Evolutionary conservation across 2,113 vertebrate genomes (phyloP).

Genomic region (Anguilla japonica): DNA sequence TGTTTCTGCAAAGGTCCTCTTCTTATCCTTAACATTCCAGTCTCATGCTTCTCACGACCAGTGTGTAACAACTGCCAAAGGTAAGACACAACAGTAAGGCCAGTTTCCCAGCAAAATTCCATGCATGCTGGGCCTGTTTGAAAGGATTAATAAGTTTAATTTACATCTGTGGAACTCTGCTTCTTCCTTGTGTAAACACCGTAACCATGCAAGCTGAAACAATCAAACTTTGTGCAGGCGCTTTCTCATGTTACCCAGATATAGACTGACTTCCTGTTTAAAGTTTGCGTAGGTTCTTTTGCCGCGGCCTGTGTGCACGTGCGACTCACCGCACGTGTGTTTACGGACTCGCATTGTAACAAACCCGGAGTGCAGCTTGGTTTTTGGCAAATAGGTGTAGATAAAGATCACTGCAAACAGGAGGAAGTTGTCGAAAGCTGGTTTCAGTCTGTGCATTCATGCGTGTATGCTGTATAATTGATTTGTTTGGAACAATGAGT

Average conservation of each 20-base stretch:
- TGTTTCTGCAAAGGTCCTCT: slow-evolving; percentile 53
- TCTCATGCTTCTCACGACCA: slow-evolving; percentile 55
- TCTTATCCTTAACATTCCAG: slow-evolving; percentile 49
- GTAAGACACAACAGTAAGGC: slow-evolving; percentile 49
- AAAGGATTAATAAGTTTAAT: neutral
- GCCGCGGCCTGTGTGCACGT: neutral
- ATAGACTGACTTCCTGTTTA: slow-evolving; percentile 23
- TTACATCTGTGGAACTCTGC: neutral
- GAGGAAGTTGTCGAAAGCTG: neutral
- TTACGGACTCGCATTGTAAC: neutral
- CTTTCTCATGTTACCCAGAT: slow-evolving; percentile 10
- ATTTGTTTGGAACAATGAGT: neutral
- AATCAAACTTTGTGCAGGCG: neutral
- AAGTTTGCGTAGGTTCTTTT: neutral
- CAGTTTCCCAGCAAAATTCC: neutral
- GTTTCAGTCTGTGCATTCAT: neutral
- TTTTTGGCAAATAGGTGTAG: neutral
- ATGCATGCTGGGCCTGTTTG: neutral
- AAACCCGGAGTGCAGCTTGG: neutral
- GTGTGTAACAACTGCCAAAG: slow-evolving; percentile 67
- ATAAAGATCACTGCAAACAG: neutral
- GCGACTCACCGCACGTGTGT: slow-evolving; percentile 22
- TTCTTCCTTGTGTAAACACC: neutral
- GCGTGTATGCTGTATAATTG: neutral
- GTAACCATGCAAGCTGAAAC: neutral